These are phyloP conservation scores for Osmerus mordax DNA, from an alignment of 2,113 vertebrate species.

Conservation along the genomic window DNA sequence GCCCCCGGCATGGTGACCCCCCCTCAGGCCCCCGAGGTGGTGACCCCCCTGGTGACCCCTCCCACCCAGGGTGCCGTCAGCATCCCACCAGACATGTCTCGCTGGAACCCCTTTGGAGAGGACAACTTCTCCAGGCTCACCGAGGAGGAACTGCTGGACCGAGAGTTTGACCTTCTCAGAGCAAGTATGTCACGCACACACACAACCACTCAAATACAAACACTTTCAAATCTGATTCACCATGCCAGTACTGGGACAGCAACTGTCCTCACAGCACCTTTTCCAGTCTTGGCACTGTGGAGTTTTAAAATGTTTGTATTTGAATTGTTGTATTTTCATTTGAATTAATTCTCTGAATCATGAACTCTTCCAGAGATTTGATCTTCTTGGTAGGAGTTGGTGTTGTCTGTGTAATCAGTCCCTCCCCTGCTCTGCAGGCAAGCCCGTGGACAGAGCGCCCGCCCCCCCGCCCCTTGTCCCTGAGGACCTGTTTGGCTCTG, in stretches of 20 bases:
- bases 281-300: no score
- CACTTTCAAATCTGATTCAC: no score
- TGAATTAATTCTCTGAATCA: neutral
- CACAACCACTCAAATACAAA: neutral
- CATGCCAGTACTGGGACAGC: no score
- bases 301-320: no score
- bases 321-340: slow-evolving; percentile 21
- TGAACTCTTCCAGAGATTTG: no score
- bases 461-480: slow-evolving; percentile 72
- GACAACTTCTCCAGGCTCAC: slow-evolving; percentile 97
- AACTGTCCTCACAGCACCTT: no score
- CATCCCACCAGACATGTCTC: slow-evolving; percentile 95
- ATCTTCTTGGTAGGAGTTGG: no score
- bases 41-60: slow-evolving; percentile 46
- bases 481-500: slow-evolving; percentile 93
- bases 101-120: slow-evolving; percentile 97
- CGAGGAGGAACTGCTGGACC: slow-evolving; percentile 94
- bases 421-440: slow-evolving; percentile 69
- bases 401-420: neutral
- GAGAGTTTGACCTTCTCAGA: slow-evolving; percentile 97
- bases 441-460: slow-evolving; percentile 75
- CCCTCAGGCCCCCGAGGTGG: neutral
- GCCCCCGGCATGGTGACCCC: neutral
- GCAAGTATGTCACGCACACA: slow-evolving; percentile 86
- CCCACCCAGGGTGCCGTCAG: slow-evolving; percentile 79